Conservation (phyloP, 2,113 vertebrate genomes). For the Tinamus guttatus region DNA sequence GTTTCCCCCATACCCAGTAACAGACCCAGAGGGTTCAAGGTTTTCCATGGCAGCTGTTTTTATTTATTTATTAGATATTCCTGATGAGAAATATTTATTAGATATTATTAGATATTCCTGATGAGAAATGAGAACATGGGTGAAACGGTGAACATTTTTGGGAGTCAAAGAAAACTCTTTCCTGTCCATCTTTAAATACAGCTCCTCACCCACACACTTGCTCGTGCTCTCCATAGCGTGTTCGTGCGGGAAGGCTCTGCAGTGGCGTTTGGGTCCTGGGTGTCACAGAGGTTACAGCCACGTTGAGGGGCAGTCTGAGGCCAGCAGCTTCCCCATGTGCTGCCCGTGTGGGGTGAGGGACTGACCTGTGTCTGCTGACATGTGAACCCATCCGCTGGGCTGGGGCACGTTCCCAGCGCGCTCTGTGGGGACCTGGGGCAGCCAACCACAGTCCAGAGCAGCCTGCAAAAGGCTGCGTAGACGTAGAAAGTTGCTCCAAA, state of each 20-base stretch:
- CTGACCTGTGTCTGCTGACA: not conserved
- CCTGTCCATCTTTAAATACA: not conserved
- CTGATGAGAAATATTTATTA: not conserved
- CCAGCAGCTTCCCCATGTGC: not conserved
- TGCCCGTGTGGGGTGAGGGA: not conserved
- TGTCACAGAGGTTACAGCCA: too few relatives aligned
- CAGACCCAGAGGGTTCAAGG: not conserved
- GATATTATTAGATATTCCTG: not conserved
- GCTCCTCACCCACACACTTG: not conserved
- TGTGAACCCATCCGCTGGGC: not conserved
- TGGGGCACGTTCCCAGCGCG: not conserved
- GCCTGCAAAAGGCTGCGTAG: not conserved
- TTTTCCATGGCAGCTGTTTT: not conserved
- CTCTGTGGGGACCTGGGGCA: not conserved
- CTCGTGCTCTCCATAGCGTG: not conserved
- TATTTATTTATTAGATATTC: not conserved
- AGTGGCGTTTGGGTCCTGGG: not conserved
- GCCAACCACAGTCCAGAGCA: not conserved
- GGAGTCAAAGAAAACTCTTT: not conserved
- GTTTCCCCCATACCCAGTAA: not conserved
- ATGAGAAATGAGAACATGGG: not conserved
- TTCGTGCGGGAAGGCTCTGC: not conserved
- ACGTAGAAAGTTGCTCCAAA: not conserved
- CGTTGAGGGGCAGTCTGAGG: not conserved
- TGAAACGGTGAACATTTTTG: not conserved